A percentile compares a stretch with the other conserved stretches of the same genome.
Evolutionary conservation across 2,888 invertebrate genomes (phyloP).

Genomic region (Pyrochroa serraticornis): DNA sequence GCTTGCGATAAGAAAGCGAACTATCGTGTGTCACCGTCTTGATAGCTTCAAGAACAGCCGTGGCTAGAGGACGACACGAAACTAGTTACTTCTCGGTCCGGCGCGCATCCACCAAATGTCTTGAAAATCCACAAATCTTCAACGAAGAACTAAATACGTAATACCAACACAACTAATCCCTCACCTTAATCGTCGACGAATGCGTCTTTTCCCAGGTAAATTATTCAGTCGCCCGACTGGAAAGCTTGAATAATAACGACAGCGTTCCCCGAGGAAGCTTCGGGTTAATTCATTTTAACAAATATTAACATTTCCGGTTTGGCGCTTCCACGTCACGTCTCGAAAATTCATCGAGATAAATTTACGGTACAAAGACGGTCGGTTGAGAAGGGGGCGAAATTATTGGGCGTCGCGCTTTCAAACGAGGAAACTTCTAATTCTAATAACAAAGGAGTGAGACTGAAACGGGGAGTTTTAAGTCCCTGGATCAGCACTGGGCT

Average conservation of each 20-base stretch:
- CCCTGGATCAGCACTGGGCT: too few relatives aligned
- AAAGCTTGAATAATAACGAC: conserved; percentile 13
- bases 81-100: too few relatives aligned
- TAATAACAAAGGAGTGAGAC: background rate
- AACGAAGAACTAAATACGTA: background rate
- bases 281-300: conserved; percentile 12
- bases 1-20: background rate
- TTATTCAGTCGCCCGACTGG: conserved; percentile 7
- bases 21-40: conserved; percentile 7
- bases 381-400: background rate
- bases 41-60: conserved; percentile 2
- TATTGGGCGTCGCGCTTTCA: background rate
- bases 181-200: conserved; percentile 7
- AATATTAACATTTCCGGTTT: conserved; percentile 21
- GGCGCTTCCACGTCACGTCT: conserved; percentile 1
- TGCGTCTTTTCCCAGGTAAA: conserved; percentile 14
- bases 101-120: background rate
- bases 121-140: background rate
- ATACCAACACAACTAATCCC: background rate
- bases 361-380: background rate
- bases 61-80: background rate
- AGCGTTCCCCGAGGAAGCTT: conserved; percentile 1
- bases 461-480: background rate
- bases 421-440: background rate
- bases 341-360: background rate